A percentile compares a stretch with the other conserved stretches of the same genome.
These are phyloP conservation scores for Neostethus bicornis DNA, from an alignment of 2,797 vertebrate species.

Conservation along the genomic window DNA sequence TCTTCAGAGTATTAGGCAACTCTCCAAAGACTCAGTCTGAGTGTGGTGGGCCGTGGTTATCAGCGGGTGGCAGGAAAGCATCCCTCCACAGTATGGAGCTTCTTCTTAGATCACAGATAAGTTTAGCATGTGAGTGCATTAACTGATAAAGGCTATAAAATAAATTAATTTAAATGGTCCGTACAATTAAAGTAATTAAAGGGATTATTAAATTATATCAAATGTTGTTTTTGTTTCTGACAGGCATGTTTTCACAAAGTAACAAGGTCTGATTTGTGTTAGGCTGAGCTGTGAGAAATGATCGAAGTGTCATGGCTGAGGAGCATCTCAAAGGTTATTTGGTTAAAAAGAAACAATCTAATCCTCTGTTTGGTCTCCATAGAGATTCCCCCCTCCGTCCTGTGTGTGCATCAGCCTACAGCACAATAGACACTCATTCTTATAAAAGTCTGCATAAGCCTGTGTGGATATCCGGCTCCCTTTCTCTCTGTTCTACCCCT, in stretches of 20 bases:
- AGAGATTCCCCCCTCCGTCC: slow-evolving; percentile 38
- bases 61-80: slow-evolving; percentile 29
- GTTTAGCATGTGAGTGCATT: slow-evolving; percentile 3
- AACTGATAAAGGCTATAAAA: neutral
- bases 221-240: too few relatives aligned
- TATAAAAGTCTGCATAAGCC: slow-evolving; percentile 62
- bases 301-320: slow-evolving; percentile 23
- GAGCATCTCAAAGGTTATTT: slow-evolving; percentile 42
- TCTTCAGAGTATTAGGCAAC: slow-evolving; percentile 52
- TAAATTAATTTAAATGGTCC: neutral
- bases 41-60: slow-evolving; percentile 48
- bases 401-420: slow-evolving; percentile 48
- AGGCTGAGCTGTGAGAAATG: slow-evolving; percentile 3
- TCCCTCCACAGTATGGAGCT: slow-evolving; percentile 1
- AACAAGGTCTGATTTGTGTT: slow-evolving; percentile 24
- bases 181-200: neutral
- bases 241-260: slow-evolving; percentile 12
- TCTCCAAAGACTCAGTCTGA: slow-evolving; percentile 54
- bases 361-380: slow-evolving; percentile 53
- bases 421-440: slow-evolving; percentile 59
- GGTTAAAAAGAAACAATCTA: slow-evolving; percentile 52
- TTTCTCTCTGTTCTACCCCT: slow-evolving; percentile 39
- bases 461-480: slow-evolving; percentile 64
- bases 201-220: neutral
- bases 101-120: neutral